phyloP scores from a whole-genome alignment of 1,140 invertebrate genomes.

The Atta cephalotes region DNA sequence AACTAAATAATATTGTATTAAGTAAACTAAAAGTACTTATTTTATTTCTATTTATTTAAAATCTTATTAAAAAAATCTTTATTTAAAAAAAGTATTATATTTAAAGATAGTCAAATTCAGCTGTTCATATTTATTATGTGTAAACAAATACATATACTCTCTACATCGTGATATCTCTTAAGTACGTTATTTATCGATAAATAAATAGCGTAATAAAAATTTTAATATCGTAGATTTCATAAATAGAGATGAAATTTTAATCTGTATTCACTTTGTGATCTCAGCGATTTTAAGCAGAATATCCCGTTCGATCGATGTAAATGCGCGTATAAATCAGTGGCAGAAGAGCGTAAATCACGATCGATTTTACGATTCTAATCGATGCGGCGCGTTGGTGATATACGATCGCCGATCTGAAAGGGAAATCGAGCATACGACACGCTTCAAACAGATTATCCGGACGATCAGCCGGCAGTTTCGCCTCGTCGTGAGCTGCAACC shows the following conservation, averaged over 20 bases:
- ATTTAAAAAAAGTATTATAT: not conserved
- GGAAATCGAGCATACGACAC: conserved; percentile 74
- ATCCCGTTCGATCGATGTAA: conserved; percentile 28
- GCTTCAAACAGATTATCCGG: conserved; percentile 71
- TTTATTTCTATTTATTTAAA: not conserved
- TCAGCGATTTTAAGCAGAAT: not conserved
- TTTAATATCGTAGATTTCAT: not conserved
- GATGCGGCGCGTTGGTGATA: conserved; percentile 53
- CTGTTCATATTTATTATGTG: not conserved
- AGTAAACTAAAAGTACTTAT: too few relatives aligned
- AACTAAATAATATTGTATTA: too few relatives aligned
- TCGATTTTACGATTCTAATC: conserved; percentile 71
- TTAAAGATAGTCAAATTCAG: not conserved
- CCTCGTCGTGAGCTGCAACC: conserved; percentile 65
- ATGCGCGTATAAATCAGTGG: conserved; percentile 5
- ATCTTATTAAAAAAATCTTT: too few relatives aligned
- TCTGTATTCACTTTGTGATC: not conserved
- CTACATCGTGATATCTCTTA: not conserved
- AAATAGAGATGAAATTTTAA: not conserved
- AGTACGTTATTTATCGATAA: not conserved
- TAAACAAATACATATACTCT: not conserved
- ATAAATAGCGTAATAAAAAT: not conserved
- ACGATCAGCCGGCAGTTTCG: conserved; percentile 68
- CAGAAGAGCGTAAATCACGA: conserved; percentile 11
- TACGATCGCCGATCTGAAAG: conserved; percentile 73